Conservation (phyloP, 1,140 invertebrate genomes). For the Cydia amplana region DNA sequence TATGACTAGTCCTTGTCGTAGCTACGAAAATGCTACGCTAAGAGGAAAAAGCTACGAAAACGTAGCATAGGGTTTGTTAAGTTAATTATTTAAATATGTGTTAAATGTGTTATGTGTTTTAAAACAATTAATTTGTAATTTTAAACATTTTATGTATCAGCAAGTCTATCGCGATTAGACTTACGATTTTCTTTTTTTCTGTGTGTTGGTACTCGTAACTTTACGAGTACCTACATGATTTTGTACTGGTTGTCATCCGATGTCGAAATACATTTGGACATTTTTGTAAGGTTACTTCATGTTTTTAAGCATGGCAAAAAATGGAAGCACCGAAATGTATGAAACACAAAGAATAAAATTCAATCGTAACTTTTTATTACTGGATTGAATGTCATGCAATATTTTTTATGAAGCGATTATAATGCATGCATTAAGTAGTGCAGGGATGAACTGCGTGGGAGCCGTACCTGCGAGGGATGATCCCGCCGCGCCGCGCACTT, state of each 20-base stretch:
- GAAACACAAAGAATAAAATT: not conserved
- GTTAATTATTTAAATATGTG: not conserved
- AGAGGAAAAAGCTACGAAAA: not conserved
- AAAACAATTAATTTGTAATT: too few species aligned
- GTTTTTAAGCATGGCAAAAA: not conserved
- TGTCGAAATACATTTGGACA: not conserved
- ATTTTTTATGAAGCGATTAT: not conserved
- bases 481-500: not conserved
- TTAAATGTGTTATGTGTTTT: too few species aligned
- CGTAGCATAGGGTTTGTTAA: not conserved
- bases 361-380: slow-evolving; percentile 3
- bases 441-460: slow-evolving; percentile 16
- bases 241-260: too few species aligned
- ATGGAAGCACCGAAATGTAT: not conserved
- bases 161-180: too few species aligned
- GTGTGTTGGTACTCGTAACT: too few species aligned
- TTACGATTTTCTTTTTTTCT: too few species aligned
- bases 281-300: not conserved
- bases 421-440: slow-evolving; percentile 15
- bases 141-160: too few species aligned
- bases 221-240: too few species aligned
- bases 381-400: not conserved
- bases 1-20: not conserved
- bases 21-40: not conserved
- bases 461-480: slow-evolving; percentile 20